phyloP scores from a whole-genome alignment of 2,113 vertebrate species.

The Trichechus manatus region DNA sequence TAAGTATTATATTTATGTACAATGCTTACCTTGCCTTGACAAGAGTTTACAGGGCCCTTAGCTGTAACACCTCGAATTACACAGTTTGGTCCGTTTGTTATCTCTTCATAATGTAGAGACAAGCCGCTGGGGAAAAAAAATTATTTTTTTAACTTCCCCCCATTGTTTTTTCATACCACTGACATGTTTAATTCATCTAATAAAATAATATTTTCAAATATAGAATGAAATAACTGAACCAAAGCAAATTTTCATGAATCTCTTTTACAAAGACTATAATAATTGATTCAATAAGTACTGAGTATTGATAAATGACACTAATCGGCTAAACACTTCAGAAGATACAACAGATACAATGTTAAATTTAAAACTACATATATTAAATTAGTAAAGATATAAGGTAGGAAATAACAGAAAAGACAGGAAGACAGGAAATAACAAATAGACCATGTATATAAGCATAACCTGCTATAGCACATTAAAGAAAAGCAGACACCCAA shows the following conservation, averaged over 20 bases:
- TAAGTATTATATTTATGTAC: constrained; percentile 50
- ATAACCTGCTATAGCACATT: background rate
- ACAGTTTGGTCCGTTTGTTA: constrained; percentile 84
- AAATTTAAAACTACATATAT: background rate
- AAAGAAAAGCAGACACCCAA: background rate
- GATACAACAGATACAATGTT: background rate
- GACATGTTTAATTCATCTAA: constrained; percentile 28
- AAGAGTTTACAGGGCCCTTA: constrained; percentile 89
- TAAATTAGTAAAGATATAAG: constrained; percentile 41
- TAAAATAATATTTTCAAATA: constrained; percentile 2
- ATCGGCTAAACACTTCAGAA: constrained; percentile 1
- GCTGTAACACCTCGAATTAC: constrained; percentile 91
- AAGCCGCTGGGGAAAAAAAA: constrained; percentile 89
- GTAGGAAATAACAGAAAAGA: background rate
- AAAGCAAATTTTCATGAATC: background rate
- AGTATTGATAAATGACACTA: background rate
- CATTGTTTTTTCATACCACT: background rate
- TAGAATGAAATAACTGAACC: constrained; percentile 4
- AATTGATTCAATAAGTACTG: background rate
- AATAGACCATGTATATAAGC: background rate
- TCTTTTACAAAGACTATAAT: background rate
- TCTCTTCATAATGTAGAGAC: constrained; percentile 87
- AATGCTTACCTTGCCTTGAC: constrained; percentile 91
- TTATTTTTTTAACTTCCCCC: background rate
- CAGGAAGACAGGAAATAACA: background rate